These are phyloP conservation scores for Rousettus madagascariensis DNA, from an alignment of 2,797 vertebrate species.

Conservation along the genomic window DNA sequence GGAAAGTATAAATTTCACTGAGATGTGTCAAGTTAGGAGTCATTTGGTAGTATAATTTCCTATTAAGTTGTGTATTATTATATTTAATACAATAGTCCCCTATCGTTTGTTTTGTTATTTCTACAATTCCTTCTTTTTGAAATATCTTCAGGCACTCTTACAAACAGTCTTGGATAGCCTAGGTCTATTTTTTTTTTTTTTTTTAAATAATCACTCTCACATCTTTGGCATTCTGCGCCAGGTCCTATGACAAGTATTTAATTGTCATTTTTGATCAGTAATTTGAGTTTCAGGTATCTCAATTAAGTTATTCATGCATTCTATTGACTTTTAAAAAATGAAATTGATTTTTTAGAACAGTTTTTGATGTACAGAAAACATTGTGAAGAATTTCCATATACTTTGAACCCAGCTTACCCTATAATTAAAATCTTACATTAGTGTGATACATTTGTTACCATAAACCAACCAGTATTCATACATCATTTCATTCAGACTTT, in stretches of 20 bases:
- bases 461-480: background rate
- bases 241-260: background rate
- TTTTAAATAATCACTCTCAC: background rate
- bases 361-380: background rate
- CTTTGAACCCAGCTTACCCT: background rate
- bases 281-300: background rate
- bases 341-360: background rate
- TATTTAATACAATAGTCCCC: background rate
- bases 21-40: background rate
- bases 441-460: background rate
- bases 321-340: background rate
- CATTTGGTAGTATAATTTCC: background rate
- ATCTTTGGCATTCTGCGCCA: background rate
- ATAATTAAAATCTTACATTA: background rate
- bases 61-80: background rate
- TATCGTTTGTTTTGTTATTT: background rate
- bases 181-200: background rate
- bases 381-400: background rate
- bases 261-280: background rate
- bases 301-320: background rate
- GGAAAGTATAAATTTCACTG: background rate
- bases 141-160: background rate
- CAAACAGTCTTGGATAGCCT: background rate
- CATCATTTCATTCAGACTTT: background rate
- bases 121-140: background rate